A percentile compares a stretch with the other conserved stretches of the same genome.
phyloP scores from a whole-genome alignment of 92 coral and sea anemone genomes.

The Umimayanthus chanpuru region DNA sequence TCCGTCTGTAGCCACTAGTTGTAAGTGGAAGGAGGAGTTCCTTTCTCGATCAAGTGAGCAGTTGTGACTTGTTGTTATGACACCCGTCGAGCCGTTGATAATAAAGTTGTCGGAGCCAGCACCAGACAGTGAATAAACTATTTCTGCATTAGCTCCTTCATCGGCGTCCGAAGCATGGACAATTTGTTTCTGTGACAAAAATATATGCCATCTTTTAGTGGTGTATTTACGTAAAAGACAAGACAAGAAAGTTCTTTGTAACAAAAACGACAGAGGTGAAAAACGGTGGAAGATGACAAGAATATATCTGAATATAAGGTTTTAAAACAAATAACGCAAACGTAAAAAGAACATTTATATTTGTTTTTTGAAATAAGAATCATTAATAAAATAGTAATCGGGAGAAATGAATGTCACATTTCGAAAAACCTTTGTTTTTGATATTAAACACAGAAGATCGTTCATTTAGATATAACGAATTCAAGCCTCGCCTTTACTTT shows the following conservation, averaged over 20 bases:
- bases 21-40: conserved; percentile 64
- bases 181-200: conserved; percentile 49
- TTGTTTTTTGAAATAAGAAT: too few species aligned
- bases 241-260: too few species aligned
- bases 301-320: too few species aligned
- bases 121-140: conserved; percentile 65
- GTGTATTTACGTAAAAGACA: neutral
- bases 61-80: conserved; percentile 62
- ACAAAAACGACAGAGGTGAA: neutral
- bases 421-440: neutral
- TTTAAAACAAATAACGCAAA: too few species aligned
- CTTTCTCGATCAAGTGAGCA: conserved; percentile 80
- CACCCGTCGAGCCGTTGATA: conserved; percentile 68
- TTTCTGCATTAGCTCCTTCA: conserved; percentile 56
- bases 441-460: neutral
- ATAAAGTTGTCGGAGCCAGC: conserved; percentile 68
- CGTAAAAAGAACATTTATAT: neutral
- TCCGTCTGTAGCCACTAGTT: conserved; percentile 70
- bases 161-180: conserved; percentile 76
- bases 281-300: neutral
- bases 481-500: too few species aligned
- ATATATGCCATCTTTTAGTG: neutral
- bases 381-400: neutral
- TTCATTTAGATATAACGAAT: too few species aligned
- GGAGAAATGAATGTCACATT: neutral